These are phyloP conservation scores for Antheraea yamamai DNA, from an alignment of 2,888 invertebrate genomes.

Conservation along the genomic window DNA sequence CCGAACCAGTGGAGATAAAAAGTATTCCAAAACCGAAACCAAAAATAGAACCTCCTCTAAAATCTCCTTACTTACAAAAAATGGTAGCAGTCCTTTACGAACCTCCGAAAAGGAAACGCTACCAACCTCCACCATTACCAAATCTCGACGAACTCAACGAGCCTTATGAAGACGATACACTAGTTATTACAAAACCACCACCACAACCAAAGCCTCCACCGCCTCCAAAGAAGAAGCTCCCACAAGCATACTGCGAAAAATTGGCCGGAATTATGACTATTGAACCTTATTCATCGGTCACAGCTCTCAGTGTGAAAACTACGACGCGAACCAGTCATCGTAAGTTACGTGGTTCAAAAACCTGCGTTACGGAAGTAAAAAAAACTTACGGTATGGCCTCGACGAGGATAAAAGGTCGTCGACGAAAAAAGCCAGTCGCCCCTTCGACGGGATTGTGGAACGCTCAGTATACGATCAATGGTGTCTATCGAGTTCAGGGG, in stretches of 20 bases:
- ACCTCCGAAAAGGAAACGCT: conserved; percentile 43
- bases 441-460: conserved; percentile 59
- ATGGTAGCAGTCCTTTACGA: conserved; percentile 54
- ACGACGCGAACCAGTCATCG: conserved; percentile 35
- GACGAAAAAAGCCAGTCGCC: conserved; percentile 47
- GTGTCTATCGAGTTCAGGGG: conserved; percentile 54
- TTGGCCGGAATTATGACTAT: conserved; percentile 56
- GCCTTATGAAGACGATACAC: conserved; percentile 60
- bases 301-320: conserved; percentile 40
- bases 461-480: conserved; percentile 60
- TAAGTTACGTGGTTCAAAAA: conserved; percentile 43
- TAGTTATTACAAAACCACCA: conserved; percentile 47
- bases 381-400: conserved; percentile 56
- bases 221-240: conserved; percentile 61
- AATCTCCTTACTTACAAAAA: conserved; percentile 66
- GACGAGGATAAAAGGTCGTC: conserved; percentile 29
- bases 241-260: conserved; percentile 56
- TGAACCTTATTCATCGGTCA: conserved; percentile 42
- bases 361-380: conserved; percentile 47
- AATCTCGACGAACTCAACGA: conserved; percentile 63
- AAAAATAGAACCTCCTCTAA: conserved; percentile 41
- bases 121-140: conserved; percentile 57
- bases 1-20: conserved; percentile 38
- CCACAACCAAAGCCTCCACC: conserved; percentile 64
- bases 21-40: conserved; percentile 42